Evolutionary conservation across 2,888 invertebrate genomes (phyloP), one percentile per base, ranked within the genome.

Genomic region (Drosophila austrosaltans): DNA sequence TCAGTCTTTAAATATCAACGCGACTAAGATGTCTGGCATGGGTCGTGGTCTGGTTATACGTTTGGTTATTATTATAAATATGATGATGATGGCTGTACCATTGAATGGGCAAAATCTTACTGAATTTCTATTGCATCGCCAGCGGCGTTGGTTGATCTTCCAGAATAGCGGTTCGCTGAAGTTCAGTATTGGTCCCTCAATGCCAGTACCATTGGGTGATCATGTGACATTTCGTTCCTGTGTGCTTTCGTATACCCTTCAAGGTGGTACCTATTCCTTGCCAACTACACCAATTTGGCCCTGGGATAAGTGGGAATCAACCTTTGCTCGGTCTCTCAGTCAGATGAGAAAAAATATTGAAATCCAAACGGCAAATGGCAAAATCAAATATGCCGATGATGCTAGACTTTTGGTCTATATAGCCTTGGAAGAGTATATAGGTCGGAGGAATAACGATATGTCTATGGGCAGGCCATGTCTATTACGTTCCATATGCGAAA

Each of bases 241-340:
- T 2, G 79, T 90, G 3, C 79, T 79, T 57, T 84, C 80, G 2
- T 84, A 75, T 48, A 79, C 62, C 32, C 54, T 92, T 0, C 91
- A 91, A 68, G 87, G 90, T 3, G 90, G 91, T 0, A 82, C 77
- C n/a, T 91, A 90, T 54, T 63, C 82, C 0, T 56, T 92, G 57
- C 91, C 92, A 10, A 75, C 82, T 0, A 67, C 69, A 2, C 91
- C 92, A 0, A 68, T 88, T 0, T 89, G 90, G 65, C 89, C 90
- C 0, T 92, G 91, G 91, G 89, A 91, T 61, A 91, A 89, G 69
- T 92, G 91, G 91, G 89, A 90, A 67, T 77, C 85, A 4, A 81
- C 83, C 3, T 90, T 81, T 59, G 79, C 87, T 12, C 75, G 91
- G 58, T 87, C 88, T 7, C 57, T 91, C 3, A 63, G 76, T 16